Percentiles rank a stretch among this genome's conserved stretches.
These are phyloP conservation scores for Intellagama lesueurii DNA, from an alignment of 2,797 vertebrate species.

Conservation along the genomic window DNA sequence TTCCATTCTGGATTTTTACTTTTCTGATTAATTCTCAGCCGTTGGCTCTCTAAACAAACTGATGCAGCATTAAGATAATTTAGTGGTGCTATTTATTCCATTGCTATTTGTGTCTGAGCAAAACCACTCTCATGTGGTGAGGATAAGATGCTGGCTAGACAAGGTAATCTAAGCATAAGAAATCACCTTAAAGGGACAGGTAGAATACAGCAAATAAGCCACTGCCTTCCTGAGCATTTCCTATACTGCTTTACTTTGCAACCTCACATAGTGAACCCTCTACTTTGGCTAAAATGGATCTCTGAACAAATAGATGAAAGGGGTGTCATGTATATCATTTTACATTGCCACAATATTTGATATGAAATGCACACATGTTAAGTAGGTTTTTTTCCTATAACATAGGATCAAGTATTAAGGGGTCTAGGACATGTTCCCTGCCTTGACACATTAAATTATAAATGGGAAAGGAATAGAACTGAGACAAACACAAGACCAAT, in stretches of 20 bases:
- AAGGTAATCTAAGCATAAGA: conserved; percentile 22
- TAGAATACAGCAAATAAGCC: background rate
- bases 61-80: conserved; percentile 15
- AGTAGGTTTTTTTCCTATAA: background rate
- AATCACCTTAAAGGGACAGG: conserved; percentile 3
- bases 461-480: background rate
- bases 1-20: background rate
- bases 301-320: background rate
- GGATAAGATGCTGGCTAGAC: conserved; percentile 27
- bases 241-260: background rate
- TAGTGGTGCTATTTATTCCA: background rate
- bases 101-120: conserved; percentile 15
- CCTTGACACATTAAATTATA: conserved; percentile 5
- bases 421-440: background rate
- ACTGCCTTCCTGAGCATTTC: background rate
- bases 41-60: background rate
- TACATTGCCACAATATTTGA: background rate
- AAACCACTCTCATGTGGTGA: conserved; percentile 14
- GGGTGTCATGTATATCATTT: background rate
- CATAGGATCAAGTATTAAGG: background rate
- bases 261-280: background rate
- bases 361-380: background rate
- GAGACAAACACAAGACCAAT: too few species aligned
- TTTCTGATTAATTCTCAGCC: background rate
- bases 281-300: background rate